Base-by-base conservation (phyloP, 30 jellyfish, hydroid and myxozoan genomes). In the Chrysaora quinquecirrha region DNA sequence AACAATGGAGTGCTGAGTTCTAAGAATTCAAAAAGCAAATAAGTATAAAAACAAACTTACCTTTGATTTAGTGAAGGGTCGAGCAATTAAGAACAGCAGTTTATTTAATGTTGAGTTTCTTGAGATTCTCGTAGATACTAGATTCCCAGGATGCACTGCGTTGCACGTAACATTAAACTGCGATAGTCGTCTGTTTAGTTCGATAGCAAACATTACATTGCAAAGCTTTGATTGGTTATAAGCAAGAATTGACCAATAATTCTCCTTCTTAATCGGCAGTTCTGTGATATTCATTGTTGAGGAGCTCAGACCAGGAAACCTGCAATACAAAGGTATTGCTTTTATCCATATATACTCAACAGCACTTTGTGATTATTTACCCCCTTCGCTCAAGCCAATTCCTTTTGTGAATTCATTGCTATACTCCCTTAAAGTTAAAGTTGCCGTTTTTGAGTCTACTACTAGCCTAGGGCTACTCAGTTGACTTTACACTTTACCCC, bases 221-320 rank as follows among this genome's bases (percentile, higher is more conserved):
- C 98, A 93, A 24, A 93, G 88, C 61, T 93, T 93, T 43, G 98
- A 93, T 60, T 93, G 98, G 87, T 93, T 93, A 81, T 93, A 93
- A 6, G 98, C 98, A 10, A 93, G 66, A 27, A 87, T 87, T 20
- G 97, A 43, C 93, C 93, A 73, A 48, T 93, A 93, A n/a, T 73
- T 77, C 14, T 66, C 85, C 35, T 78, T 61, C 25, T 61, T 60
- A 28, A 93, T 70, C 70, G 98, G 98, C 24, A 93, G 48, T 46
- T 75, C 84, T 30, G 87, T n/a, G 30, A 93, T 31, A 18, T 81
- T 86, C 32, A 87, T 12, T 9, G 88, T 28, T 30, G 89, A 54
- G 0, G 93, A 66, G 52, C 74, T 47, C 58, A 87, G 56, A 12
- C 80, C 76, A 18, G 97, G 97, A 34, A 30, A 84, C 52, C 94